Percentiles rank a stretch among this genome's conserved stretches.
These are phyloP conservation scores for Oryzias curvinotus DNA, from an alignment of 2,113 vertebrate genomes.

Conservation along the genomic window DNA sequence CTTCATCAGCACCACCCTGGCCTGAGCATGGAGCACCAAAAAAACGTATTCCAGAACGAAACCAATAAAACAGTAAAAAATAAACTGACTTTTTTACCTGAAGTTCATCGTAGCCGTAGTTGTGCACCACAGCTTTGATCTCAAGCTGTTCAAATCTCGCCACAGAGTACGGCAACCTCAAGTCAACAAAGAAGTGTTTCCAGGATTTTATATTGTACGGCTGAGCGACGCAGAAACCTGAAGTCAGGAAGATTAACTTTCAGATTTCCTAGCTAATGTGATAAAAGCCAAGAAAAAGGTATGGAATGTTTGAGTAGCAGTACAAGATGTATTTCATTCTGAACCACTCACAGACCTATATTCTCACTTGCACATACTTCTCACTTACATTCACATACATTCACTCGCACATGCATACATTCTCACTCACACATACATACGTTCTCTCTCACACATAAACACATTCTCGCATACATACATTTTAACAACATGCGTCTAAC, in stretches of 20 bases:
- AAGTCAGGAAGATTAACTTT: neutral
- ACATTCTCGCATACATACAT: too few relatives aligned
- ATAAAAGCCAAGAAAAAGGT: too few relatives aligned
- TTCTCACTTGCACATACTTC: too few relatives aligned
- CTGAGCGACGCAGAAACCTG: conserved; percentile 79
- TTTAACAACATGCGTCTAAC: too few relatives aligned
- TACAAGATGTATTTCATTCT: too few relatives aligned
- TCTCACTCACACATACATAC: too few relatives aligned
- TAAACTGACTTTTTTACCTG: conserved; percentile 41
- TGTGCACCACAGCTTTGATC: conserved; percentile 78
- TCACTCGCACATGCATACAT: too few relatives aligned
- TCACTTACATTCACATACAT: too few relatives aligned
- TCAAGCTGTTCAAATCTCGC: conserved; percentile 77
- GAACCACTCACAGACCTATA: too few relatives aligned
- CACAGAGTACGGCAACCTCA: conserved; percentile 77
- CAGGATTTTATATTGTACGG: conserved; percentile 68
- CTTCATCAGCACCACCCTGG: conserved; percentile 75
- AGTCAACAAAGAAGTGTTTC: conserved; percentile 77
- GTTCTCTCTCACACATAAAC: too few relatives aligned
- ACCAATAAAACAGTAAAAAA: neutral
- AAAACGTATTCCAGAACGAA: neutral
- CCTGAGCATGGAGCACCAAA: conserved; percentile 53
- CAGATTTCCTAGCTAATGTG: too few relatives aligned
- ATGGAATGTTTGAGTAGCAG: too few relatives aligned
- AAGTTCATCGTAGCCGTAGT: conserved; percentile 58